Base-by-base conservation (phyloP, 2,797 vertebrate genomes). In the Chrysocyon brachyurus region DNA sequence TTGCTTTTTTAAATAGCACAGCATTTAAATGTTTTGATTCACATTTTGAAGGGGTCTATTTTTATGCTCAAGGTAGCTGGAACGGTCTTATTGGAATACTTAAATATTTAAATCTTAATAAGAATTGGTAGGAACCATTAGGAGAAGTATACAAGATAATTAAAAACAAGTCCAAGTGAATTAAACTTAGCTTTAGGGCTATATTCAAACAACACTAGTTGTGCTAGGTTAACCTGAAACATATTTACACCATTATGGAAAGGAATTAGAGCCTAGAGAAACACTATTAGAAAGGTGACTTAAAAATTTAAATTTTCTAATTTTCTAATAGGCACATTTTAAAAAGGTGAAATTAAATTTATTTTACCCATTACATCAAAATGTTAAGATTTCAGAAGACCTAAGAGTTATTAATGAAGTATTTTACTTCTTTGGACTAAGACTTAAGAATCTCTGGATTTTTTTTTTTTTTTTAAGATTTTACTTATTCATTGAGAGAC, bases 91-190 rank as follows among this genome's bases (percentile, higher is more conserved):
- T 61, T 84, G 57, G 26, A 95, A 81, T 5, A 54, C 28, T 84
- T 91, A 93, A 94, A 95, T 97, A 70, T 92, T 97, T 86, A 96
- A 90, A 96, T 68, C 49, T 16, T 95, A 94, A 86, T 93, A 63
- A 84, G 33, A 95, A 94, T 91, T 93, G 68, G 36, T 91, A 96
- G 85, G 66, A 95, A 81, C n/a, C 5, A 7, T 95, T 93, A 85
- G 28, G 19, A 21, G 64, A 88, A 92, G 59, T 92, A 61, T 70
- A 88, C 40, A 79, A 91, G 89, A 61, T 83, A 93, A 85, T 91
- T 94, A 56, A 78, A 90, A 87, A 78, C 59, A 94, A 94, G 36
- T 79, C 36, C 24, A 85, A 77, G 70, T 91, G 78, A 94, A 93
- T 95, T 68, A 84, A 72, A 81, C 93, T 95, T 94, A 57, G 40